Evolutionary conservation across 2,888 invertebrate species (phyloP).

Genomic region (Ormyrus labotus): DNA sequence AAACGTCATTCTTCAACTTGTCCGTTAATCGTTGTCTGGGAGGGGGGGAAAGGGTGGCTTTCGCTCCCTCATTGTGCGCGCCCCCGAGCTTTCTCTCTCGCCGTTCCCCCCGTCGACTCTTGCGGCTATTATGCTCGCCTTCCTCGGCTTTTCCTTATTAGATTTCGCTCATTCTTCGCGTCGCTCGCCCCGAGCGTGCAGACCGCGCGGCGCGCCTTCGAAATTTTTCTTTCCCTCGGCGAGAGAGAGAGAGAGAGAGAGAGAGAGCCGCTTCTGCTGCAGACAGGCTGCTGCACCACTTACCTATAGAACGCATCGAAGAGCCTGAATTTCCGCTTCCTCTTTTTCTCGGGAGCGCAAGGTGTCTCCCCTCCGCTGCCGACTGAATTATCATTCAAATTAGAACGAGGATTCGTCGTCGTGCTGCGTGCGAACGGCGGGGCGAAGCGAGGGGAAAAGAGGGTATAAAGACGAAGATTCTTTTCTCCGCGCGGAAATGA

Average conservation of each 20-base stretch:
- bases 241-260: no score
- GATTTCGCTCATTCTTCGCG: conserved; percentile 18
- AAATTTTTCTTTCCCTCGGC: not conserved
- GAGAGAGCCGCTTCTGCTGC: no score
- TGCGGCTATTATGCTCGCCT: conserved; percentile 2
- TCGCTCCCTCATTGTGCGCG: no score
- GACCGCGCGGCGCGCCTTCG: not conserved
- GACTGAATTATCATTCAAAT: conserved; percentile 46
- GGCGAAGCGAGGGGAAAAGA: not conserved
- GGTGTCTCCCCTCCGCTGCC: no score
- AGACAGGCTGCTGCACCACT: not conserved
- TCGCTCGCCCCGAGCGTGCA: not conserved
- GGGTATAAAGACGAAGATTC: conserved; percentile 28
- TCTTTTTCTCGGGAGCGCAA: not conserved
- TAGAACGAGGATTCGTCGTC: conserved; percentile 21
- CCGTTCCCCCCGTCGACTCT: not conserved
- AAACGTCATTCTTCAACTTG: conserved; percentile 11
- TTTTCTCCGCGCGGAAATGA: conserved; percentile 31
- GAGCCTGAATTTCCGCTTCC: conserved; percentile 3
- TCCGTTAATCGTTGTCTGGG: conserved; percentile 8
- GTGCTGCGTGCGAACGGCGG: not conserved
- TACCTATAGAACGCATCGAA: not conserved
- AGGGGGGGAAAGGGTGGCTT: no score
- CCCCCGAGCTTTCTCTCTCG: not conserved
- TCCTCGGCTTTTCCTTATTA: conserved; percentile 15